Conservation (phyloP, 2,797 vertebrate species). For the Anabacerthia variegaticeps region DNA sequence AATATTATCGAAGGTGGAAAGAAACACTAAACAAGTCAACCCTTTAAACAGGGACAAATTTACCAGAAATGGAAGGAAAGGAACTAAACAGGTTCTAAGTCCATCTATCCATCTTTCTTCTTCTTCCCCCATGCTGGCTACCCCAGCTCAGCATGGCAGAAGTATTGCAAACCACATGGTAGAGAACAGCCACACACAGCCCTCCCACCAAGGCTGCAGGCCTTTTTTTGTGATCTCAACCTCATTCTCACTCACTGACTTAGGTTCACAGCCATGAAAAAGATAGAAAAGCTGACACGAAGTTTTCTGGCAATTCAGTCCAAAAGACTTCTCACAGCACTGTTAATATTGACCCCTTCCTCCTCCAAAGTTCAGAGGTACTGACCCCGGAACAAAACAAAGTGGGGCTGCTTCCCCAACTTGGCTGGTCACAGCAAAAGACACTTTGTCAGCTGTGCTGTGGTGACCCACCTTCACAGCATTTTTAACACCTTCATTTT, state of each 20-base stretch:
- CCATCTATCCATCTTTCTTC: not conserved
- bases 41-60: not conserved
- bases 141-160: not conserved
- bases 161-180: accelerated
- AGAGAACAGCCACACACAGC: not conserved
- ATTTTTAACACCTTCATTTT: not conserved
- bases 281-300: not conserved
- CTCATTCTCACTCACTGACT: not conserved
- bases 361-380: not conserved
- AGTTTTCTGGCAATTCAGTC: not conserved
- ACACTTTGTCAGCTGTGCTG: not conserved
- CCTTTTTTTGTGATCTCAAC: not conserved
- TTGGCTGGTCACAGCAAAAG: not conserved
- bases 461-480: not conserved
- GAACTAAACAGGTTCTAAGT: not conserved
- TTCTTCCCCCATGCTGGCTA: not conserved
- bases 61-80: not conserved
- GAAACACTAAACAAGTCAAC: not conserved
- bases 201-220: not conserved
- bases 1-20: not conserved
- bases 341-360: not conserved
- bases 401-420: not conserved
- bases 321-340: not conserved
- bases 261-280: not conserved
- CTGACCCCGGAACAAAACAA: not conserved